Percentiles rank a stretch among this genome's conserved stretches.
Evolutionary conservation across 1,140 invertebrate genomes (phyloP).

Genomic region (Leptopilina clavipes): DNA sequence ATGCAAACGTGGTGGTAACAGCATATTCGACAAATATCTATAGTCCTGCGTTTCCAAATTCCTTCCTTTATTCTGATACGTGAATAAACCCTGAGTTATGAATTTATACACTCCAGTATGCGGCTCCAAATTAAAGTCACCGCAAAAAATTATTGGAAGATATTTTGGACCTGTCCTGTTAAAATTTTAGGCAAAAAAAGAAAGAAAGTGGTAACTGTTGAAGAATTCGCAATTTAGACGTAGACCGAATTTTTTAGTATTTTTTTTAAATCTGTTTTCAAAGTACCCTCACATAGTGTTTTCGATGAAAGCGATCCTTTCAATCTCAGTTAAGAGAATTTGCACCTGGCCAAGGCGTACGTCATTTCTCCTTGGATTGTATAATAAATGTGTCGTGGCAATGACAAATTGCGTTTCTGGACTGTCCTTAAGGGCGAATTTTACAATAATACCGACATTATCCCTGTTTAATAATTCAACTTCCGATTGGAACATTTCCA

Average conservation of each 20-base stretch:
- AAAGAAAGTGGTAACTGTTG: not conserved
- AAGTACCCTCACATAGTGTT: conserved; percentile 62
- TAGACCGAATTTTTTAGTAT: not conserved
- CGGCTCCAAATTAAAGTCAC: conserved; percentile 91
- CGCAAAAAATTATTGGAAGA: conserved; percentile 88
- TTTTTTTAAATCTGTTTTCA: conserved; percentile 24
- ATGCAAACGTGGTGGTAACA: conserved; percentile 76
- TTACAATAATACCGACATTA: conserved; percentile 90
- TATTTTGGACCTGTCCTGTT: conserved; percentile 72
- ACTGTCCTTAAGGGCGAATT: conserved; percentile 77
- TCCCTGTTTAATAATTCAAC: conserved; percentile 84
- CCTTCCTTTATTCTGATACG: conserved; percentile 75
- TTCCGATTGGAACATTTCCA: conserved; percentile 76
- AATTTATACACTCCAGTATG: conserved; percentile 83
- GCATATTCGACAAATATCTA: conserved; percentile 59
- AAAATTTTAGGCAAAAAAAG: conserved; percentile 38
- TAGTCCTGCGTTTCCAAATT: conserved; percentile 58
- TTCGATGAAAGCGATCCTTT: conserved; percentile 81
- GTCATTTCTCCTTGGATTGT: conserved; percentile 91
- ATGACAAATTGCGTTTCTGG: conserved; percentile 80
- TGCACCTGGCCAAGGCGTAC: conserved; percentile 90
- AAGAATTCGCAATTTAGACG: not conserved
- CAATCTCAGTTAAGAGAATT: conserved; percentile 87
- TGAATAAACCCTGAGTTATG: conserved; percentile 80
- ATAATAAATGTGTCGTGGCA: conserved; percentile 95